A percentile compares a stretch with the other conserved stretches of the same genome.
Evolutionary conservation across 2,797 vertebrate genomes (phyloP).

Genomic region (Pseudocheirus occidentalis): DNA sequence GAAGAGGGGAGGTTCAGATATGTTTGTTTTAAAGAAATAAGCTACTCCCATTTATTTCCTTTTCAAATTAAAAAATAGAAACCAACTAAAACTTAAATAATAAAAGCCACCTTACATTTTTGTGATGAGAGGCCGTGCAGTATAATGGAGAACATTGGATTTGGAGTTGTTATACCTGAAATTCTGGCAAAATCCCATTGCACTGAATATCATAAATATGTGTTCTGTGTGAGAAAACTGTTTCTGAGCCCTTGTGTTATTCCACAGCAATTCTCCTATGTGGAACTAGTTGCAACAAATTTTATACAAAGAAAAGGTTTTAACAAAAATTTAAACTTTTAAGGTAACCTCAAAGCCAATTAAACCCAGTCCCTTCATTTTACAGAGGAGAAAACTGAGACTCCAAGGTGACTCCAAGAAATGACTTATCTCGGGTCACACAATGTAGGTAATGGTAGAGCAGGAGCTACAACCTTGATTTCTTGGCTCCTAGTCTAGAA

Average conservation of each 20-base stretch:
- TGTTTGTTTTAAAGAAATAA: background rate
- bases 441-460: background rate
- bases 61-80: background rate
- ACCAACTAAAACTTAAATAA: background rate
- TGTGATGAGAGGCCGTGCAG: background rate
- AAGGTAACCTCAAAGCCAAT: background rate
- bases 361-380: background rate
- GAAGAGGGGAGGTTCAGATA: background rate
- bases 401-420: background rate
- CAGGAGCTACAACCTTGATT: background rate
- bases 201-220: background rate
- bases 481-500: background rate
- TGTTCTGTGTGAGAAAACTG: background rate
- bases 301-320: background rate
- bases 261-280: background rate
- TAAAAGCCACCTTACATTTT: background rate
- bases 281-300: background rate
- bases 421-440: background rate
- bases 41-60: background rate
- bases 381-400: background rate
- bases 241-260: background rate
- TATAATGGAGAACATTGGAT: background rate
- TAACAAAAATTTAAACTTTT: background rate
- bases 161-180: background rate
- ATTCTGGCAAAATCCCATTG: background rate